Conservation (phyloP, 2,888 invertebrate genomes). For the Caenorhabditis angaria region DNA sequence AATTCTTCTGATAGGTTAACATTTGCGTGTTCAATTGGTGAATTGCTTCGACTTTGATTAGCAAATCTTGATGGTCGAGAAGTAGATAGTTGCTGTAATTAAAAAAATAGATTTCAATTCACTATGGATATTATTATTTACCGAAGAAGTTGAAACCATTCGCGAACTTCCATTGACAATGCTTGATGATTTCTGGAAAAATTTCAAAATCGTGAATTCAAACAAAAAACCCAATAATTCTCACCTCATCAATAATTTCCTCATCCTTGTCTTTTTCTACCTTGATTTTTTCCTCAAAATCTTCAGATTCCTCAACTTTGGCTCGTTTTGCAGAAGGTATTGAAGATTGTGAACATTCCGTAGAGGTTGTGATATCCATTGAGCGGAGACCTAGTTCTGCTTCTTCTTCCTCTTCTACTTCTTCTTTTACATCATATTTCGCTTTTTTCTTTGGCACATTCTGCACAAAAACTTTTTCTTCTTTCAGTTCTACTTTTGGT, state of each 20-base stretch:
- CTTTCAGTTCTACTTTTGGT: neutral
- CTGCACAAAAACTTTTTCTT: neutral
- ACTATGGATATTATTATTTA: too few species aligned
- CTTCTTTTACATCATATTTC: neutral
- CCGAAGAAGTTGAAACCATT: too few species aligned
- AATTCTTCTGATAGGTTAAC: neutral
- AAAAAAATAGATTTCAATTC: too few species aligned
- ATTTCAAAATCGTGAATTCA: too few species aligned
- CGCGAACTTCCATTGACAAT: too few species aligned
- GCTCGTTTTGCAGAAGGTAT: neutral
- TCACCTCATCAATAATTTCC: neutral
- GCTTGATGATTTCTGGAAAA: too few species aligned
- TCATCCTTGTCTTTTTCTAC: neutral
- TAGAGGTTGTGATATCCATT: neutral
- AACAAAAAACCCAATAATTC: too few species aligned
- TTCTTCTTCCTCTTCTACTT: conserved; percentile 7
- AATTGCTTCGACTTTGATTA: neutral
- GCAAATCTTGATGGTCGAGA: neutral
- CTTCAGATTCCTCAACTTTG: neutral
- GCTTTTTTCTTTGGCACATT: neutral
- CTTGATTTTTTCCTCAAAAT: neutral
- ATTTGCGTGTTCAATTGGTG: neutral
- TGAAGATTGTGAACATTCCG: neutral
- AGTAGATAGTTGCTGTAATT: neutral
- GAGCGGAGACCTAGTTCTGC: neutral